Evolutionary conservation across 2,113 vertebrate species (phyloP).

Genomic region (Otocyon megalotis): DNA sequence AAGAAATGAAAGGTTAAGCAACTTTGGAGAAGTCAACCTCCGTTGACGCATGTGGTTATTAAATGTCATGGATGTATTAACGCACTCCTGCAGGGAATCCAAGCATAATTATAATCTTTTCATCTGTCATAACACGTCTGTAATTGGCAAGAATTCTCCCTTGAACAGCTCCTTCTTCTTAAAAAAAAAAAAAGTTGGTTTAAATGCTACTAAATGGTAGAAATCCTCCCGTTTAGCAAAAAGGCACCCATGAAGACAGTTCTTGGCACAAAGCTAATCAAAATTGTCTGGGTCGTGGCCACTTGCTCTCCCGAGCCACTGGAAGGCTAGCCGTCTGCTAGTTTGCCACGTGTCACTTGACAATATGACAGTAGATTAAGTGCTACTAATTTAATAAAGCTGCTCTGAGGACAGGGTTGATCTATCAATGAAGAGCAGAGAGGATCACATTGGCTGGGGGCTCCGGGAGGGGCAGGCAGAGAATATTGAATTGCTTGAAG

Average conservation of each 20-base stretch:
- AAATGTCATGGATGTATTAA: constrained; percentile 83
- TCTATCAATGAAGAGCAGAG: constrained; percentile 61
- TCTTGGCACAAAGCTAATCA: constrained; percentile 72
- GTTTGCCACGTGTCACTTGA: constrained; percentile 69
- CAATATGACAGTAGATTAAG: constrained; percentile 85
- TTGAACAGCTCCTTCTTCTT: constrained; percentile 72
- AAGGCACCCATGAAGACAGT: constrained; percentile 68
- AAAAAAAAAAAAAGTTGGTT: constrained; percentile 10
- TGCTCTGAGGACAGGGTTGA: constrained; percentile 70
- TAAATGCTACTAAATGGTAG: constrained; percentile 59
- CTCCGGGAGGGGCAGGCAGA: constrained; percentile 56
- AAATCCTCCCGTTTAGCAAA: constrained; percentile 63
- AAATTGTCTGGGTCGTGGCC: constrained; percentile 59
- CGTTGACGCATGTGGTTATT: constrained; percentile 80
- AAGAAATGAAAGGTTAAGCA: constrained; percentile 59
- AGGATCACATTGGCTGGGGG: constrained; percentile 5
- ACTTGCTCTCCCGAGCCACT: constrained; percentile 54
- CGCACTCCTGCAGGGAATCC: constrained; percentile 81
- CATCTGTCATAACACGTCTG: constrained; percentile 84
- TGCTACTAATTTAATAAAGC: constrained; percentile 87
- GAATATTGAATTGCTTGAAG: constrained; percentile 76
- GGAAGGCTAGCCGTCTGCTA: constrained; percentile 76
- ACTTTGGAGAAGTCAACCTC: constrained; percentile 69
- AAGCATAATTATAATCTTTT: constrained; percentile 85
- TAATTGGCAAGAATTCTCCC: constrained; percentile 84